Percentiles rank a stretch among this genome's conserved stretches.
These are phyloP conservation scores for Macrotus californicus DNA, from an alignment of 2,113 vertebrate species.

Conservation along the genomic window DNA sequence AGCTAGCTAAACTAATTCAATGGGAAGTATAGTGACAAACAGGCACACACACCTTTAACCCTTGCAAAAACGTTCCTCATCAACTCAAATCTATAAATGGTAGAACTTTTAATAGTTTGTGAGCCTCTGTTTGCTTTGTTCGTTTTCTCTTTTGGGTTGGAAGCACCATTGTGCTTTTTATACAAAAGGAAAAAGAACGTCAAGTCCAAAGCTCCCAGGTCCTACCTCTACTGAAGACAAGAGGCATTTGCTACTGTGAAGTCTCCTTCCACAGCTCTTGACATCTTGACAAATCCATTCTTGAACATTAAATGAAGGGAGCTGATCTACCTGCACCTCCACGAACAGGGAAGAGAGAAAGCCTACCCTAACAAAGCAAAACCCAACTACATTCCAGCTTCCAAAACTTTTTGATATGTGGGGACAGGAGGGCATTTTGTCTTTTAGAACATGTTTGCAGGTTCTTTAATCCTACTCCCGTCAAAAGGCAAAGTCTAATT, in stretches of 20 bases:
- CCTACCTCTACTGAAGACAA: not conserved
- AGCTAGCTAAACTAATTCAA: not conserved
- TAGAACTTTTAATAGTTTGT: not conserved
- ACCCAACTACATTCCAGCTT: not conserved
- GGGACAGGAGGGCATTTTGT: not conserved
- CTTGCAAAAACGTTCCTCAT: not conserved
- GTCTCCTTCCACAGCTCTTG: not conserved
- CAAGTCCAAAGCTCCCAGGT: not conserved
- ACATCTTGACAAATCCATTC: not conserved
- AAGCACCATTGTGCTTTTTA: not conserved
- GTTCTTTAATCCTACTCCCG: not conserved
- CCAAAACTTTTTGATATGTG: not conserved
- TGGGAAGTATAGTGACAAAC: not conserved
- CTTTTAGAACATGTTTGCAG: slow-evolving; percentile 21
- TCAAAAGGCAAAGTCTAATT: not conserved
- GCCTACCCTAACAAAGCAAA: not conserved
- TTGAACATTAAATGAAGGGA: not conserved
- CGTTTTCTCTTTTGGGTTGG: not conserved
- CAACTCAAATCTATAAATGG: slow-evolving; percentile 1
- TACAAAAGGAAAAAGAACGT: not conserved
- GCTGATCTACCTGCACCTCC: not conserved
- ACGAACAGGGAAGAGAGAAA: not conserved
- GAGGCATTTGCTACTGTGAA: not conserved
- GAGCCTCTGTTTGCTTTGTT: not conserved
- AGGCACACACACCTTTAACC: not conserved